Evolutionary conservation across 2,113 vertebrate genomes (phyloP).

Genomic region (Chamaea fasciata): DNA sequence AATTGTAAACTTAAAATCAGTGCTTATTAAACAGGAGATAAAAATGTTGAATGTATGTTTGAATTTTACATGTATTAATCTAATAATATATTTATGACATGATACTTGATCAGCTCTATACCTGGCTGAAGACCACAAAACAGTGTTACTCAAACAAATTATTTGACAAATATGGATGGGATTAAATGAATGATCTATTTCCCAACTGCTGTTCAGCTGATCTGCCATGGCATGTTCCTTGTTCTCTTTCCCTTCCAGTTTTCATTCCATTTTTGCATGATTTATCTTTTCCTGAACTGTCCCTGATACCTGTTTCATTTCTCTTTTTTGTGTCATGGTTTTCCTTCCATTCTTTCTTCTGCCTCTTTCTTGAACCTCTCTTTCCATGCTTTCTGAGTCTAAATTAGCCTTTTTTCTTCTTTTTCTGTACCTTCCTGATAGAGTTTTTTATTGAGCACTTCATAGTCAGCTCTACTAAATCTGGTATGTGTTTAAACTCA

Average conservation of each 20-base stretch:
- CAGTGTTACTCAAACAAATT: constrained; percentile 5
- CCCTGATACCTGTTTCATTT: not conserved
- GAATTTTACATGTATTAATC: not conserved
- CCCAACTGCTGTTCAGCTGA: not conserved
- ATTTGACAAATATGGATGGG: not conserved
- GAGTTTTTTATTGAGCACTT: not conserved
- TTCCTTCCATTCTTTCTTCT: not conserved
- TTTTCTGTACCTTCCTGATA: not conserved
- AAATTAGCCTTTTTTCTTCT: not conserved
- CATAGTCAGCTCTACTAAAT: not conserved
- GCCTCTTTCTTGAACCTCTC: not conserved
- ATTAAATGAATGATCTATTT: not conserved
- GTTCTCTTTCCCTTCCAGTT: not conserved
- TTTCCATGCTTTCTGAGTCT: not conserved
- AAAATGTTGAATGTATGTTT: not conserved
- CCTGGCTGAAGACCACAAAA: not conserved
- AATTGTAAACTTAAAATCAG: not conserved
- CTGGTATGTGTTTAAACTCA: not conserved
- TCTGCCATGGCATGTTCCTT: not conserved
- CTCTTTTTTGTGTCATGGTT: not conserved
- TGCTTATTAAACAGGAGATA: not conserved
- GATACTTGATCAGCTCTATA: not conserved
- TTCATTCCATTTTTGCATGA: not conserved
- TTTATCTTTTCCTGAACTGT: not conserved
- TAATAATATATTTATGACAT: not conserved